A percentile compares a stretch with the other conserved stretches of the same genome.
These are phyloP conservation scores for Sebastes aleutianus DNA, from an alignment of 2,797 vertebrate species.

Conservation along the genomic window DNA sequence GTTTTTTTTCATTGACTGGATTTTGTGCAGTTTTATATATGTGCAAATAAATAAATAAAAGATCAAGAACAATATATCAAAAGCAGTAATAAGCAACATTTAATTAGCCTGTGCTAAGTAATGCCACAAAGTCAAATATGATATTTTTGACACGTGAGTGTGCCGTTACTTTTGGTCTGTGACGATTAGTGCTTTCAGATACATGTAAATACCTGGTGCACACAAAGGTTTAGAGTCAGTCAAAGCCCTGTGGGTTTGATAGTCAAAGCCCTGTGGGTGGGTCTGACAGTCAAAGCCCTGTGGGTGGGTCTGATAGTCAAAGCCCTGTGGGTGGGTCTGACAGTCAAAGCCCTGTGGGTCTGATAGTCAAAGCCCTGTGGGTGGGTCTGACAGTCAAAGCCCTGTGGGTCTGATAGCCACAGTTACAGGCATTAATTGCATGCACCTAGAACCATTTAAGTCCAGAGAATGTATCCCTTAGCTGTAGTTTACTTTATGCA, in stretches of 20 bases:
- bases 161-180: neutral
- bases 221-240: neutral
- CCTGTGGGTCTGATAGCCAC: neutral
- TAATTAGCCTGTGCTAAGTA: fast-evolving
- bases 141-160: neutral
- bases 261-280: neutral
- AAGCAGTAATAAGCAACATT: neutral
- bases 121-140: neutral
- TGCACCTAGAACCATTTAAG: neutral
- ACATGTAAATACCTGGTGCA: neutral
- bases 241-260: neutral
- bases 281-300: neutral
- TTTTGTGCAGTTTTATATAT: no score
- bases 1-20: no score
- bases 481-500: neutral
- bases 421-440: neutral
- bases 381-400: no score
- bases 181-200: neutral
- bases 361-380: no score
- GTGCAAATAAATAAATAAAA: no score
- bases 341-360: no score
- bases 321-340: neutral
- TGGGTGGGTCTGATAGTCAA: neutral
- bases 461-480: neutral
- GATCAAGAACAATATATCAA: neutral